These are phyloP conservation scores for Hucho hucho DNA, from an alignment of 2,113 vertebrate species.

Conservation along the genomic window DNA sequence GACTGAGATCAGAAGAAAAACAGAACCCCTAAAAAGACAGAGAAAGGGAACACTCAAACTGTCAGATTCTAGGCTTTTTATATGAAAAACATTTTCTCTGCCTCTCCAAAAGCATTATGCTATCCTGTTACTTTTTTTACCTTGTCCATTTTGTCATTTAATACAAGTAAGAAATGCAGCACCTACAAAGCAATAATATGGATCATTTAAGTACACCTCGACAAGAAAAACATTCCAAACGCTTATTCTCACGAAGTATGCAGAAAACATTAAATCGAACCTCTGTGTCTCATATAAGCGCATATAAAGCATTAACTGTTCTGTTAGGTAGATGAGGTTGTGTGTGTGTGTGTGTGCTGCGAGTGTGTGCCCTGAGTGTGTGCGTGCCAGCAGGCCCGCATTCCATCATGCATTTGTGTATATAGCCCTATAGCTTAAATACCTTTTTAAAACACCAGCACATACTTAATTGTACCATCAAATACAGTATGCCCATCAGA, in stretches of 20 bases:
- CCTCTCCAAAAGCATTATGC: conserved; percentile 43
- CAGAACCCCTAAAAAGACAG: conserved; percentile 41
- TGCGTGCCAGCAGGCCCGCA: no score
- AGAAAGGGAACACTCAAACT: conserved; percentile 33
- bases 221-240: conserved; percentile 16
- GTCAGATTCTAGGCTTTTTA: conserved; percentile 33
- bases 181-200: conserved; percentile 37
- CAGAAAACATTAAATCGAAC: conserved; percentile 15
- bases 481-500: not conserved
- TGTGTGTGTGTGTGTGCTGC: no score
- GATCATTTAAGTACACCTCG: conserved; percentile 16
- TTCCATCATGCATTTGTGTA: conserved; percentile 3
- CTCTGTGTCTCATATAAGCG: conserved; percentile 4
- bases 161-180: conserved; percentile 39
- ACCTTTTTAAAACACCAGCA: not conserved
- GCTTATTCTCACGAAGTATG: conserved; percentile 7
- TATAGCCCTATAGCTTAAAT: conserved; percentile 10
- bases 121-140: conserved; percentile 47
- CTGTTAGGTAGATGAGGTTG: no score
- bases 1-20: conserved; percentile 50
- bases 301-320: not conserved
- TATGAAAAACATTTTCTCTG: conserved; percentile 37
- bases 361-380: no score
- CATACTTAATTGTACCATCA: not conserved
- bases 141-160: conserved; percentile 43